These are phyloP conservation scores for Rhinoraja longicauda DNA, from an alignment of 2,797 vertebrate genomes.

Conservation along the genomic window DNA sequence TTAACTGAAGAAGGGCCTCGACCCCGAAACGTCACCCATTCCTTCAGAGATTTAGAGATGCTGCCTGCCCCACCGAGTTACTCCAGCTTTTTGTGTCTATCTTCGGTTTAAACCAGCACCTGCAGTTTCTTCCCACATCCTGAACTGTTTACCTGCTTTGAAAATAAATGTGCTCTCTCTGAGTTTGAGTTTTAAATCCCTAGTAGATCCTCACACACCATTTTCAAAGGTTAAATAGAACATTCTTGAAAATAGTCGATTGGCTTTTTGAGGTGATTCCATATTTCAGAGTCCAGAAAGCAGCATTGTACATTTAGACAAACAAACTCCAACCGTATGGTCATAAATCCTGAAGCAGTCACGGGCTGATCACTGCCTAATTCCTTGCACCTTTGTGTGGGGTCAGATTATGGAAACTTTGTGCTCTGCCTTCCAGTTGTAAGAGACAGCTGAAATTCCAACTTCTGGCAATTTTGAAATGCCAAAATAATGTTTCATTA, in stretches of 20 bases:
- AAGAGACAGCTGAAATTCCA: constrained; percentile 8
- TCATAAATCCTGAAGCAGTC: not conserved
- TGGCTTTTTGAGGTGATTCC: not conserved
- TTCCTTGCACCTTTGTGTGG: not conserved
- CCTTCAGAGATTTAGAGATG: no score
- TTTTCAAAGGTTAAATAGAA: not conserved
- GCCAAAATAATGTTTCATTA: not conserved
- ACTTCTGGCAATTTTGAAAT: not conserved
- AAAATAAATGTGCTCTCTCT: not conserved
- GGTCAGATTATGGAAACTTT: not conserved
- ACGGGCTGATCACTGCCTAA: not conserved
- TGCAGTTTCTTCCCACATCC: not conserved
- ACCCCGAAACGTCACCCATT: no score
- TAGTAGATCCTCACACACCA: no score
- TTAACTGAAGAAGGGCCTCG: no score
- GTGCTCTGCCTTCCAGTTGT: not conserved
- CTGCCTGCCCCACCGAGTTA: no score
- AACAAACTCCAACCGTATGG: not conserved
- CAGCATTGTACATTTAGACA: not conserved
- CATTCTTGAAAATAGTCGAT: not conserved
- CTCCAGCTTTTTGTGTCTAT: no score
- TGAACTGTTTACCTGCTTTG: not conserved
- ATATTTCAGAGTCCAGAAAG: not conserved
- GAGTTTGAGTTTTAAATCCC: not conserved
- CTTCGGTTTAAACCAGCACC: no score